Evolutionary conservation across 1,140 invertebrate genomes (phyloP), one percentile per base, ranked within the genome.

Genomic region (Agrypnia vestita): DNA sequence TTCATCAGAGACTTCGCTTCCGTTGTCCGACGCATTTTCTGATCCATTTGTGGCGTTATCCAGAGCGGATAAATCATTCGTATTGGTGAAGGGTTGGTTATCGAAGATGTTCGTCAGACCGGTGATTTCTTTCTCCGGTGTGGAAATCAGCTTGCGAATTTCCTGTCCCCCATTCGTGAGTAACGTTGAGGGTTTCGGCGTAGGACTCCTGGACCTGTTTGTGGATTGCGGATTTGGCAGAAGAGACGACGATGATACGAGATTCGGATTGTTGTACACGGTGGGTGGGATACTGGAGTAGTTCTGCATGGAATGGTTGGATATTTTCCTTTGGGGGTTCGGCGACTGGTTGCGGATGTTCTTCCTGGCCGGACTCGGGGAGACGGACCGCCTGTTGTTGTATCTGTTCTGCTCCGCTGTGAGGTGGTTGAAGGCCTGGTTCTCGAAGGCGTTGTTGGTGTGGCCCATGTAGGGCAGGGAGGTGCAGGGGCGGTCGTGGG

Each of bases 1-100:
- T 85, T 96, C 95, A 87, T 97, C 95, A 55, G 95, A 96, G 17
- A 96, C 94, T 85, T 96, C 95, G 76, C 95, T 96, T 3, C 95
- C 94, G 82, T 95, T 96, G 86, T 96, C 95, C 77, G 94, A 95
- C 78, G 94, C 93, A 62, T 93, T 90, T 76, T 91, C 90, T 55
- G 88, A 87, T 71, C 88, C 86, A 69, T 84, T 80, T 12, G 79
- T 87, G 10, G 85, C 87, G 15, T 88, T 86, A 25, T 86, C 87
- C 47, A 88, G 85, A 1, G 84, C 85, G 0, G 87, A 86, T 0
- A 80, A 62, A 73, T 79, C 80, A 46, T 11, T 72, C 13, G 47
- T 74, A 62, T 79, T 86, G 9, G 51, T 21, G 15, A 74, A 80
- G 44, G 47, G 53, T 21, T 47, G 43, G 35, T 84, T 62, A 44